These are phyloP conservation scores for Alloscopus bannaensis DNA, from an alignment of 2,888 invertebrate genomes.

Conservation along the genomic window DNA sequence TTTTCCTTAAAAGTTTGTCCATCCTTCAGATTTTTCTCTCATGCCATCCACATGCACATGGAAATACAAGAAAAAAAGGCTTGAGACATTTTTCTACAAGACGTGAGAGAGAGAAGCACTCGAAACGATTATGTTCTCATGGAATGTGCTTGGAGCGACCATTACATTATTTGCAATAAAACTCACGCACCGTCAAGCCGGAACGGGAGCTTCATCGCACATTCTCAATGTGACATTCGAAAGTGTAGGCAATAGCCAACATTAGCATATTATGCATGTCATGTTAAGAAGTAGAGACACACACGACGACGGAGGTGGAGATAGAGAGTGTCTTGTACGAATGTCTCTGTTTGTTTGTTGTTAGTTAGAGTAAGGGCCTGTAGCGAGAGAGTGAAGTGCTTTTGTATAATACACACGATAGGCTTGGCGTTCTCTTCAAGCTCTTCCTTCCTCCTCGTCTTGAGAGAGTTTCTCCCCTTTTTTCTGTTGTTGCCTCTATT, in stretches of 20 bases:
- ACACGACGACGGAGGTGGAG: too few species aligned
- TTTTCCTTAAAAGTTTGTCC: conserved; percentile 14
- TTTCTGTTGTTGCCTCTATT: not conserved
- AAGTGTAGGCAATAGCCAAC: not conserved
- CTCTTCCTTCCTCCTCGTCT: not conserved
- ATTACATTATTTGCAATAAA: conserved; percentile 50
- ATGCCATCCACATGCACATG: not conserved
- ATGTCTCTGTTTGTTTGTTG: conserved; percentile 23
- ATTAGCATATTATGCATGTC: conserved; percentile 54
- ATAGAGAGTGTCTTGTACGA: too few species aligned
- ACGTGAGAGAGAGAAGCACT: not conserved
- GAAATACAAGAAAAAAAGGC: not conserved
- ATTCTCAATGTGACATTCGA: too few species aligned
- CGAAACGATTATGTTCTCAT: conserved; percentile 27
- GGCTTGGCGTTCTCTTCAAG: too few species aligned
- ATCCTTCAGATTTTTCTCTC: not conserved
- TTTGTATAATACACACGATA: too few species aligned
- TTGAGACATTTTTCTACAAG: not conserved
- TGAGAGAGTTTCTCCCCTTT: conserved; percentile 14
- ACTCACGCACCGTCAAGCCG: conserved; percentile 46
- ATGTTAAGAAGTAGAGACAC: conserved; percentile 22
- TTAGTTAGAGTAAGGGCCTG: not conserved
- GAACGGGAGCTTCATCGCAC: too few species aligned
- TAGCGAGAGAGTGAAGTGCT: not conserved
- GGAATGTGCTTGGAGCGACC: conserved; percentile 16